phyloP scores from a whole-genome alignment of 2,113 vertebrate genomes.

The Rhegmatorhina hoffmannsi region DNA sequence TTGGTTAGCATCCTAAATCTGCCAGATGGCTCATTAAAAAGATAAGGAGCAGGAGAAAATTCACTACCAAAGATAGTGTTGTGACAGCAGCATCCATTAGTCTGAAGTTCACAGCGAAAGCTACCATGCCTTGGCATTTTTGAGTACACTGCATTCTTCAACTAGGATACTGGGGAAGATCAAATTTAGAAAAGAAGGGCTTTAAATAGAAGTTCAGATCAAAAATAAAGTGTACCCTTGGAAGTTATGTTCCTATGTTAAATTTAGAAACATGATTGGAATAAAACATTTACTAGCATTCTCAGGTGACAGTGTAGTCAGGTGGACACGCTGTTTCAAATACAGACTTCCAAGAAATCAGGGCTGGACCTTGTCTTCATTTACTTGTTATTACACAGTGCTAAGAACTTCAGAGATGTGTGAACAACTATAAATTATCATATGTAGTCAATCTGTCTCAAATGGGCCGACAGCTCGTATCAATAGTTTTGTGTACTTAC shows the following conservation, averaged over 20 bases:
- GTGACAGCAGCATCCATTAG: not conserved
- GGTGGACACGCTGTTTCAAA: constrained; percentile 37
- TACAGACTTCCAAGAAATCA: constrained; percentile 54
- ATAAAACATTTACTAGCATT: constrained; percentile 38
- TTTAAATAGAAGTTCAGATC: constrained; percentile 34
- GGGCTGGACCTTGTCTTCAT: constrained; percentile 12
- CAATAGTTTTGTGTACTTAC: constrained; percentile 7
- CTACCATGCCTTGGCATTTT: not conserved
- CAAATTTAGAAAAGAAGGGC: constrained; percentile 13
- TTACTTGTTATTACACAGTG: constrained; percentile 49
- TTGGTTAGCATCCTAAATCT: constrained; percentile 21
- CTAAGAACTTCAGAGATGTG: constrained; percentile 49
- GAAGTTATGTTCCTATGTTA: constrained; percentile 46
- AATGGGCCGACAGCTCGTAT: constrained; percentile 23
- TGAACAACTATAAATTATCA: constrained; percentile 63
- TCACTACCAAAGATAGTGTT: not conserved
- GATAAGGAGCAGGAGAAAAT: constrained; percentile 12
- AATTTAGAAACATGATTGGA: constrained; percentile 39
- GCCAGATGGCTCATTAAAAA: constrained; percentile 33
- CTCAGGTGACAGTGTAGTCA: constrained; percentile 51
- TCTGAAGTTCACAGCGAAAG: not conserved
- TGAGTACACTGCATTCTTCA: not conserved
- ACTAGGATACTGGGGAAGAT: not conserved
- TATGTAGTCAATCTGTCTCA: constrained; percentile 34
- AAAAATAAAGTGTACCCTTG: constrained; percentile 43